phyloP scores from a whole-genome alignment of 2,113 vertebrate species.

The Grallaria varia region DNA sequence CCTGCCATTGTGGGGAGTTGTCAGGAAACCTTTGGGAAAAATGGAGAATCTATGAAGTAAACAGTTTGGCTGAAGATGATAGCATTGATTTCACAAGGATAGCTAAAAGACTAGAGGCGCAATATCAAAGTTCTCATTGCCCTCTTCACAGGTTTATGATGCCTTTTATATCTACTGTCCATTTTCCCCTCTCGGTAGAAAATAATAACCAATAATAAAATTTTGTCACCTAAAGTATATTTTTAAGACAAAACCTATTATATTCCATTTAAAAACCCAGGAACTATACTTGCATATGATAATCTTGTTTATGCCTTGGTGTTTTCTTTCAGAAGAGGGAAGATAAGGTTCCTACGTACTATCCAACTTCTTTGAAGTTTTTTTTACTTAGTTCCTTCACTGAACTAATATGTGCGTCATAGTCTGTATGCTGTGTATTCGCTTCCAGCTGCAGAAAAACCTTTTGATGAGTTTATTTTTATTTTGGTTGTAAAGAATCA shows the following conservation, averaged over 20 bases:
- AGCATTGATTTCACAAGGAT: slow-evolving; percentile 26
- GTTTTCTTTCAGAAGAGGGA: background rate
- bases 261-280: background rate
- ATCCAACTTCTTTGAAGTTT: background rate
- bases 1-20: background rate
- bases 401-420: background rate
- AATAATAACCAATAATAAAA: slow-evolving; percentile 20
- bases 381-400: background rate
- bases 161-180: background rate
- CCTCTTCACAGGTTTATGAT: slow-evolving; percentile 33
- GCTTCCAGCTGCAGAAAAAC: background rate
- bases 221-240: slow-evolving; percentile 23
- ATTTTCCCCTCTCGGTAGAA: background rate
- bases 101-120: slow-evolving; percentile 5
- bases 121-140: slow-evolving; percentile 21
- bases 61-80: slow-evolving; percentile 7
- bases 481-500: background rate
- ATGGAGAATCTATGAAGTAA: slow-evolving; percentile 18
- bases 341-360: background rate
- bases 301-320: background rate
- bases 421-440: background rate
- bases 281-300: background rate
- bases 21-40: slow-evolving; percentile 7
- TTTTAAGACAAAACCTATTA: slow-evolving; percentile 21
- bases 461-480: background rate